Base-by-base conservation (phyloP, 1,140 invertebrate genomes). In the Macrotrachela quadricornifera region DNA sequence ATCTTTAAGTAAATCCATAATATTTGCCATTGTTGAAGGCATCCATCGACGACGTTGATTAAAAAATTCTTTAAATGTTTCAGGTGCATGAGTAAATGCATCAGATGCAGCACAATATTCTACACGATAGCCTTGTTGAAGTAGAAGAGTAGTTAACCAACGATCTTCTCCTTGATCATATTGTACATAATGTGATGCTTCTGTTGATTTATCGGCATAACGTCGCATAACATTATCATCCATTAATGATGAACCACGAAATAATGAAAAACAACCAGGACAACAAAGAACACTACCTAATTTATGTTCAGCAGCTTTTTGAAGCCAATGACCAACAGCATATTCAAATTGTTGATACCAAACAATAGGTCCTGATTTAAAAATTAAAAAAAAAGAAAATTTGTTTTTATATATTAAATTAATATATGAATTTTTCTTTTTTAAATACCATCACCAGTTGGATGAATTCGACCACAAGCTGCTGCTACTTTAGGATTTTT, bases 311-410 rank as follows among this genome's bases (percentile, higher is more conserved):
- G 77, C 77, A 10, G 77, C 74, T 61, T 78, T 78, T 63, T 79
- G 78, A 10, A 78, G 65, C 77, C 77, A 78, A 72, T 78, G 77
- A 44, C 76, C 75, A 52, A 78, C 71, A 10, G 78, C 78, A 59
- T 78, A 78, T 59, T 78, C 77, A 62, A 78, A 78, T 59, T 76
- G 78, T 61, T 78, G 77, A 59, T 78, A 78, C 76, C 76, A 78
- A 1, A 75, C 70, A 68, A 76, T 74, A 1, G 71, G 70, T 44
- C 74, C 71, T 68, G 56, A 50, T n/a, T n/a, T n/a, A n/a, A n/a
- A n/a, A n/a, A n/a, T n/a, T n/a, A n/a, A 46, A 15, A 45, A 46
- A 51, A 13, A 41, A 50, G 17, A 30, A 30, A 8, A 2, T 30
- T 30, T 2, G 8, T 8, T 30, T 2, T 2, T 4, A 30, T 30